Evolutionary conservation across 1,140 invertebrate species (phyloP).

Genomic region (Bombus sibiricus): DNA sequence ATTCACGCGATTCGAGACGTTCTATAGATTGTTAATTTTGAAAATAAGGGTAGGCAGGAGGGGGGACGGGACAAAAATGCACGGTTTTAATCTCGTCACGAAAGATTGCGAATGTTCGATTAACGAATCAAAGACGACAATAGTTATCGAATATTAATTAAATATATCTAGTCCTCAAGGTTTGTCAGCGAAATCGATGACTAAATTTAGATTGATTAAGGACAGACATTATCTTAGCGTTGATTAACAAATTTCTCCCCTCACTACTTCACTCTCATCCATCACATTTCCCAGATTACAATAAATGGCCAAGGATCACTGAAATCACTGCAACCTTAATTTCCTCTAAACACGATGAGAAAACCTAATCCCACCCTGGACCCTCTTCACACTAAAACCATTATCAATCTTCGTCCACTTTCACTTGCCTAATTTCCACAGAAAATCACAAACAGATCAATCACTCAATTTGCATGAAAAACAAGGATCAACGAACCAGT

Average conservation of each 20-base stretch:
- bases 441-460: not conserved
- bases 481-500: not conserved
- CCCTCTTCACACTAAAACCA: not conserved
- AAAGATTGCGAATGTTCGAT: not conserved
- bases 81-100: too few relatives aligned
- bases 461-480: too few relatives aligned
- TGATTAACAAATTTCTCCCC: not conserved
- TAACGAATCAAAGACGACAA: not conserved
- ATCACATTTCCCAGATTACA: not conserved
- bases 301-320: not conserved
- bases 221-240: not conserved
- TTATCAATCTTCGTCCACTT: not conserved
- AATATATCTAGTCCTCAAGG: not conserved
- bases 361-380: not conserved
- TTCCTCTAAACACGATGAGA: not conserved
- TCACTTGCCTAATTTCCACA: not conserved
- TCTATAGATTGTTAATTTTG: not conserved
- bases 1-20: not conserved
- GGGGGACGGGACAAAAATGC: too few relatives aligned
- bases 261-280: not conserved
- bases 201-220: not conserved
- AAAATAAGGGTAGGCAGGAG: not conserved
- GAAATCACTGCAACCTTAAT: not conserved
- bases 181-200: not conserved
- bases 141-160: not conserved